A percentile compares a stretch with the other conserved stretches of the same genome.
Evolutionary conservation across 2,888 invertebrate genomes (phyloP).

Genomic region (Oxyscelio sp.): DNA sequence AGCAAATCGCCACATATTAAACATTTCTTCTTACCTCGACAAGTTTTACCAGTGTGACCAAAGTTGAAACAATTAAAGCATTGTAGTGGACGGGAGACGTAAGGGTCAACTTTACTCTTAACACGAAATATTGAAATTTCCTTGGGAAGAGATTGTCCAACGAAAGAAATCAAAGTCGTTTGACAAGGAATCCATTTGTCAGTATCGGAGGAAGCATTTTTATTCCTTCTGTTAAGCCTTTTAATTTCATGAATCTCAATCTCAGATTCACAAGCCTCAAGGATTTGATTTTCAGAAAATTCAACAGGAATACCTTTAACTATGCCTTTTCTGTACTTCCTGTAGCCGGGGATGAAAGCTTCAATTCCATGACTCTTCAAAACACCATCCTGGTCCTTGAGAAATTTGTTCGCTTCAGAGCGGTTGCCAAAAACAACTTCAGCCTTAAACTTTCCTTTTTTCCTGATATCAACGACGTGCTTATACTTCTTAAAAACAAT

Average conservation of each 20-base stretch:
- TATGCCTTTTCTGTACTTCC: constrained; percentile 9
- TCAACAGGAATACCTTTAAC: constrained; percentile 5
- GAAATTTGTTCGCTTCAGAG: constrained; percentile 8
- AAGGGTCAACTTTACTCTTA: constrained; percentile 31
- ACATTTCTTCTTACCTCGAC: constrained; percentile 10
- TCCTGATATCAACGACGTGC: background rate
- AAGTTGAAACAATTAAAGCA: constrained; percentile 36
- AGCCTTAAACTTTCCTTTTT: constrained; percentile 5
- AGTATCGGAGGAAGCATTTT: background rate
- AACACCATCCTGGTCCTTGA: background rate
- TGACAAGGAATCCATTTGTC: constrained; percentile 38
- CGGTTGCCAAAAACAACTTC: constrained; percentile 17
- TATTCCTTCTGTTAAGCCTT: constrained; percentile 25
- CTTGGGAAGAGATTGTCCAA: constrained; percentile 33
- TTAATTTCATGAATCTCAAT: background rate
- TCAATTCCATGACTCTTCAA: background rate
- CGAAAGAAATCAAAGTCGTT: constrained; percentile 22
- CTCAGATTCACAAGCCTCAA: background rate
- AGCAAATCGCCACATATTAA: constrained; percentile 6
- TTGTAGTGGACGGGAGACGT: constrained; percentile 18
- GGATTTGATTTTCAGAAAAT: background rate
- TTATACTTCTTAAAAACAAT: background rate
- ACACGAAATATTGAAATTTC: constrained; percentile 30
- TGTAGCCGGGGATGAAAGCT: constrained; percentile 22
- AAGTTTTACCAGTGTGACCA: constrained; percentile 20